phyloP scores from a whole-genome alignment of 2,797 vertebrate genomes.

The Sebastes taczanowskii region DNA sequence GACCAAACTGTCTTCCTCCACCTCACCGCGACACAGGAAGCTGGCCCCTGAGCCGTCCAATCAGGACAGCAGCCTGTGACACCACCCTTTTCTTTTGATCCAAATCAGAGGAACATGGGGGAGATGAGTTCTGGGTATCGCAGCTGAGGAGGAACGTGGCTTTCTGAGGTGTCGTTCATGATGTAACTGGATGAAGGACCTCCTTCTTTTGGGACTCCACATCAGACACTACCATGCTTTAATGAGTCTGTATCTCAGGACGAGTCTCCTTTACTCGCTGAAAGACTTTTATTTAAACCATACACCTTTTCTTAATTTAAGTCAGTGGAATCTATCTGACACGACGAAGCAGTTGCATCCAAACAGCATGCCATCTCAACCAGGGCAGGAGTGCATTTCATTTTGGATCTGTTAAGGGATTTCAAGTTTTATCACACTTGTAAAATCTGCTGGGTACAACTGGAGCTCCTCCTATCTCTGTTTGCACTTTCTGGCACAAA shows the following conservation, averaged over 20 bases:
- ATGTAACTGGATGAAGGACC: slow-evolving; percentile 14
- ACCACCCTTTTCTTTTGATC: background rate
- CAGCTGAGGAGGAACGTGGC: background rate
- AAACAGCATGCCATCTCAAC: slow-evolving; percentile 21
- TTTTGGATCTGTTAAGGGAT: background rate
- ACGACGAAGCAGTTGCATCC: background rate
- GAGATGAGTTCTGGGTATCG: background rate
- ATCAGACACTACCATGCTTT: background rate
- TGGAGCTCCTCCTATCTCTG: slow-evolving; percentile 12
- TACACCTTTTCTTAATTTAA: background rate
- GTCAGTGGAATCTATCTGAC: background rate
- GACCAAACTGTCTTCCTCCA: slow-evolving; percentile 85
- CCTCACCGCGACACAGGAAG: slow-evolving; percentile 92
- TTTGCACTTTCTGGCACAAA: slow-evolving; percentile 1
- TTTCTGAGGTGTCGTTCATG: background rate
- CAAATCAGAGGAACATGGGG: background rate
- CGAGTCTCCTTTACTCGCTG: background rate
- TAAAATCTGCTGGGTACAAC: slow-evolving; percentile 15
- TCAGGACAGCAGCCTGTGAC: slow-evolving; percentile 85
- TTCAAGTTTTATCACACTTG: slow-evolving; percentile 13
- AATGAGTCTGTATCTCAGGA: background rate
- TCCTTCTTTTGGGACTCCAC: background rate
- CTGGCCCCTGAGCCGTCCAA: slow-evolving; percentile 80
- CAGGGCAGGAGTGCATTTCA: background rate
- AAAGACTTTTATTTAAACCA: background rate